A percentile compares a stretch with the other conserved stretches of the same genome.
Conservation (phyloP, 2,888 invertebrate species). For the Limnephilus marmoratus region DNA sequence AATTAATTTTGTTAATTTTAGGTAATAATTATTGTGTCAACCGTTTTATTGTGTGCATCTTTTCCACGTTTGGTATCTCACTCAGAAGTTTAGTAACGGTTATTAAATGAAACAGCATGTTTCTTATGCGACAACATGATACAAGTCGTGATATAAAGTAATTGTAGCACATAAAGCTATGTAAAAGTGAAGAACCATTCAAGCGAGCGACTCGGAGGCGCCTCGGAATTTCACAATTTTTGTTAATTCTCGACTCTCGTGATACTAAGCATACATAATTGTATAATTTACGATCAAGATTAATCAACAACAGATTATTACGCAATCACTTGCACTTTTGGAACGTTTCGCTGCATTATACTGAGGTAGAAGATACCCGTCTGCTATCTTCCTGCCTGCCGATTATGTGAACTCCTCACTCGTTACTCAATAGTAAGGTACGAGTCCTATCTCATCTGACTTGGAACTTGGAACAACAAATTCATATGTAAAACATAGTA, state of each 20-base stretch:
- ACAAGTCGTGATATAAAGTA: slow-evolving; percentile 52
- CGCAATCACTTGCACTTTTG: slow-evolving; percentile 38
- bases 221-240: slow-evolving; percentile 35
- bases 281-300: slow-evolving; percentile 42
- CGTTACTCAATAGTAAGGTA: background rate
- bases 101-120: slow-evolving; percentile 33
- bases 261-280: slow-evolving; percentile 24
- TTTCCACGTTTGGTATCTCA: slow-evolving; percentile 32
- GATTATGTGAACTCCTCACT: background rate
- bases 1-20: slow-evolving; percentile 5
- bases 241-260: slow-evolving; percentile 33
- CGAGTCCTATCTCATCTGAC: background rate
- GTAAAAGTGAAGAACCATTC: slow-evolving; percentile 38
- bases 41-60: background rate
- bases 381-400: too few species aligned
- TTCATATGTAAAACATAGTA: background rate
- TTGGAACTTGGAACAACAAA: background rate
- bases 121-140: slow-evolving; percentile 45
- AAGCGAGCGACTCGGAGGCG: slow-evolving; percentile 48
- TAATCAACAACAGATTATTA: slow-evolving; percentile 27
- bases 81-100: slow-evolving; percentile 16
- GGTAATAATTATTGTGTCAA: slow-evolving; percentile 9
- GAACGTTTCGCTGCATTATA: slow-evolving; percentile 7
- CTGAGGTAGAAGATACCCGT: background rate
- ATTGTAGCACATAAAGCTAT: slow-evolving; percentile 46